Percentiles rank a stretch among this genome's conserved stretches.
Conservation (phyloP, 2,888 invertebrate genomes). For the Atethmia centrago region DNA sequence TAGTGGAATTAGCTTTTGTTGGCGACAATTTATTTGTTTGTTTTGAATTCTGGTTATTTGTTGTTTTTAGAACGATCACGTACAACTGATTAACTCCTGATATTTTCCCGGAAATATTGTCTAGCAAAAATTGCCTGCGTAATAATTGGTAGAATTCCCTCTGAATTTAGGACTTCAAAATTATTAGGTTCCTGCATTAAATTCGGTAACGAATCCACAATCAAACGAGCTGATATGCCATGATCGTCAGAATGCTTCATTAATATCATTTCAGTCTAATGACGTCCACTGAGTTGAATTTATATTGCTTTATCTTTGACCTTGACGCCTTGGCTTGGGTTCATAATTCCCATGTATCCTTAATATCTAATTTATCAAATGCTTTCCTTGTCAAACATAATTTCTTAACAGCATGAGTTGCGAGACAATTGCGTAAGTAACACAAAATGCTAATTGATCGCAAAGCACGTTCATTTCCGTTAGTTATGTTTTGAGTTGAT, state of each 20-base stretch:
- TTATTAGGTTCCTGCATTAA: not conserved
- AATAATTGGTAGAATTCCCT: constrained; percentile 7
- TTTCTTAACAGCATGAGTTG: not conserved
- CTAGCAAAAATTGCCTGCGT: not conserved
- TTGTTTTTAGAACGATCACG: not conserved
- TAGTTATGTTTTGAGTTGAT: too few species aligned
- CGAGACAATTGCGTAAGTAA: too few species aligned
- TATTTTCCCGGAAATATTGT: constrained; percentile 15
- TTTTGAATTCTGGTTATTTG: constrained; percentile 9
- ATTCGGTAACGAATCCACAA: not conserved
- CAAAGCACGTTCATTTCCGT: too few species aligned
- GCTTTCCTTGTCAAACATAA: not conserved
- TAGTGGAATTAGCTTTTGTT: constrained; percentile 28
- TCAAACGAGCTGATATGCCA: not conserved
- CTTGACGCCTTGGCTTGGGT: too few species aligned
- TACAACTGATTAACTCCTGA: not conserved
- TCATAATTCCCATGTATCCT: not conserved
- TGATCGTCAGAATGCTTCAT: not conserved
- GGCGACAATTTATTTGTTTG: constrained; percentile 9
- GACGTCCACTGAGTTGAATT: not conserved
- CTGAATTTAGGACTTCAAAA: not conserved
- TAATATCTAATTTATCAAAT: not conserved
- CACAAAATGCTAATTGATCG: too few species aligned
- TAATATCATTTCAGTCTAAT: not conserved
- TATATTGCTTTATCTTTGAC: not conserved